phyloP scores from a whole-genome alignment of 2,888 invertebrate genomes.

The Nudaria mundana region DNA sequence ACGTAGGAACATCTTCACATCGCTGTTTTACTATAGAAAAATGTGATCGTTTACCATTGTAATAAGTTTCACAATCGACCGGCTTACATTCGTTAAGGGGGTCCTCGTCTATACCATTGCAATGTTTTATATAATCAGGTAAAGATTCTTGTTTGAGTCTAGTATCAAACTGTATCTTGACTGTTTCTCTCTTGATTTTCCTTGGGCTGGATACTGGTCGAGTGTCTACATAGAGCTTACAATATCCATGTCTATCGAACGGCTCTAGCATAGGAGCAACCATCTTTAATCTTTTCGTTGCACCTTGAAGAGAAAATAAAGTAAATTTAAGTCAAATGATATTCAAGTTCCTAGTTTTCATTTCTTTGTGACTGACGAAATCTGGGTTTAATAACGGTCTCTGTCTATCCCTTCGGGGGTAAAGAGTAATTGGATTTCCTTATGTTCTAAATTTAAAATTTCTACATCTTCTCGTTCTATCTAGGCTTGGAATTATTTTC shows the following conservation, averaged over 20 bases:
- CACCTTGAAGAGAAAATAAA: conserved; percentile 34
- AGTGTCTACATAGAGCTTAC: conserved; percentile 53
- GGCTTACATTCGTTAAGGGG: conserved; percentile 59
- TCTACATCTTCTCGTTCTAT: no score
- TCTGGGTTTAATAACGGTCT: no score
- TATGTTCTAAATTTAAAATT: no score
- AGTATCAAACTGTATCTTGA: conserved; percentile 61
- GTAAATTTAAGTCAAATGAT: neutral
- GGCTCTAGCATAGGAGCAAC: conserved; percentile 56
- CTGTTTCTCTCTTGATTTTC: conserved; percentile 41
- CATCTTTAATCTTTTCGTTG: conserved; percentile 42
- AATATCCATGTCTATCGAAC: conserved; percentile 54
- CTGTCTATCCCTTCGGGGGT: no score
- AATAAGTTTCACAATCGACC: conserved; percentile 60
- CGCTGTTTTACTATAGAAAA: conserved; percentile 41
- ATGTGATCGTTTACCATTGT: conserved; percentile 54
- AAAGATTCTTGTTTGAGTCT: conserved; percentile 27
- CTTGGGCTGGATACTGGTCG: conserved; percentile 38
- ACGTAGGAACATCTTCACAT: conserved; percentile 45
- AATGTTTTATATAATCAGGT: conserved; percentile 33
- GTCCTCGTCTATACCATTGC: conserved; percentile 53
- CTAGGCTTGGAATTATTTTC: no score
- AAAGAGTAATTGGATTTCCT: no score
- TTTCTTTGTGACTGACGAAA: no score
- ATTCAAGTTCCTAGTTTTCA: no score